Conservation (phyloP, 2,888 invertebrate species). For the Elgonia sp. region DNA sequence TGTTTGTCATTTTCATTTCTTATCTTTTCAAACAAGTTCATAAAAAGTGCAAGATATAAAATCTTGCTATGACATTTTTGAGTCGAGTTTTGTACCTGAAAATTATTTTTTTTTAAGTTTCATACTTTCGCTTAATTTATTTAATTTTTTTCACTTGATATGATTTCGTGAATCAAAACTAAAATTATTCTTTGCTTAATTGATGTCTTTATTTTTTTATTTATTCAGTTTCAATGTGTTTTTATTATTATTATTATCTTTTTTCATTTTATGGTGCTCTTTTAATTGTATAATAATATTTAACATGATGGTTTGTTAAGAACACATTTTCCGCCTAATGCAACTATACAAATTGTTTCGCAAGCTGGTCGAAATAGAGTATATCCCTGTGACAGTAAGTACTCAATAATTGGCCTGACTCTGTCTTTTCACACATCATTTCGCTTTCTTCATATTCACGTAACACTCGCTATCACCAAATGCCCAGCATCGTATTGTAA, state of each 20-base stretch:
- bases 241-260: constrained; percentile 5
- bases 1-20: constrained; percentile 31
- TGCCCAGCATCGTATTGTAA: constrained; percentile 77
- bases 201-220: not conserved
- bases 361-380: constrained; percentile 92
- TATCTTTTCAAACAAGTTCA: not conserved
- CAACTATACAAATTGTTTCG: constrained; percentile 86
- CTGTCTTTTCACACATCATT: constrained; percentile 75
- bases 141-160: too few relatives aligned
- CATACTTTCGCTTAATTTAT: too few relatives aligned
- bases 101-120: too few relatives aligned
- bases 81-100: too few relatives aligned
- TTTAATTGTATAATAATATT: too few relatives aligned
- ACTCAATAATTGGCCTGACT: constrained; percentile 80
- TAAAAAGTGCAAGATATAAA: not conserved
- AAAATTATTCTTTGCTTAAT: too few relatives aligned
- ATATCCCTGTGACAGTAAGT: constrained; percentile 87
- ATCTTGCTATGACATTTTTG: not conserved
- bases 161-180: too few relatives aligned
- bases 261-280: too few relatives aligned
- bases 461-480: constrained; percentile 72
- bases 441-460: constrained; percentile 72
- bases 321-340: constrained; percentile 80
- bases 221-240: constrained; percentile 17
- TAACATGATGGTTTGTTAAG: too few relatives aligned